phyloP scores from a whole-genome alignment of 2,113 vertebrate genomes.

The Sebastes schlegelii region DNA sequence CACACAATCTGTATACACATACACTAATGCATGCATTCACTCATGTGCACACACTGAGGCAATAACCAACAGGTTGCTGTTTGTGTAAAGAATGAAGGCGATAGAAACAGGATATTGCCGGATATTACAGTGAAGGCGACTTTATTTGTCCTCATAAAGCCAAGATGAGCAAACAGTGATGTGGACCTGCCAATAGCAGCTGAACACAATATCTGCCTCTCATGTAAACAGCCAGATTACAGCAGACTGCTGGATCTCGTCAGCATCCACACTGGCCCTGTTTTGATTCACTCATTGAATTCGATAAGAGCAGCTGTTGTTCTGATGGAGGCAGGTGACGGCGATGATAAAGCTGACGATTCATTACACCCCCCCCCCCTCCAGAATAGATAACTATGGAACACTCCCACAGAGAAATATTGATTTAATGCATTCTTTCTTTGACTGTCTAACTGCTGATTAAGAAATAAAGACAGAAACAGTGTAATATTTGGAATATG shows the following conservation, averaged over 20 bases:
- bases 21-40: slow-evolving; percentile 12
- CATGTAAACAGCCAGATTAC: slow-evolving; percentile 42
- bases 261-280: slow-evolving; percentile 2
- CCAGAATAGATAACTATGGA: slow-evolving; percentile 17
- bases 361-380: neutral
- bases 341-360: slow-evolving; percentile 31
- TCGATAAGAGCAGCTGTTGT: slow-evolving; percentile 54
- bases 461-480: neutral
- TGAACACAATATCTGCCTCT: slow-evolving; percentile 32
- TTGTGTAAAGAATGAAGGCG: slow-evolving; percentile 38
- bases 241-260: slow-evolving; percentile 7
- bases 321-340: slow-evolving; percentile 30
- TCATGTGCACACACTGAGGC: slow-evolving; percentile 29
- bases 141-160: slow-evolving; percentile 39
- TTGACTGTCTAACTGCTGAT: neutral
- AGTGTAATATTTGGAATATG: too few relatives aligned
- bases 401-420: neutral
- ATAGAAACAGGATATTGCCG: slow-evolving; percentile 52
- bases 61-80: slow-evolving; percentile 36
- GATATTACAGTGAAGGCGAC: slow-evolving; percentile 22
- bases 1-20: neutral
- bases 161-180: slow-evolving; percentile 46
- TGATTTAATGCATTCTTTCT: neutral
- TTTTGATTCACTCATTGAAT: slow-evolving; percentile 47
- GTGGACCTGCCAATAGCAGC: slow-evolving; percentile 16